A percentile compares a stretch with the other conserved stretches of the same genome.
Conservation (phyloP, 1,140 invertebrate genomes). For the Dreissena polymorpha region DNA sequence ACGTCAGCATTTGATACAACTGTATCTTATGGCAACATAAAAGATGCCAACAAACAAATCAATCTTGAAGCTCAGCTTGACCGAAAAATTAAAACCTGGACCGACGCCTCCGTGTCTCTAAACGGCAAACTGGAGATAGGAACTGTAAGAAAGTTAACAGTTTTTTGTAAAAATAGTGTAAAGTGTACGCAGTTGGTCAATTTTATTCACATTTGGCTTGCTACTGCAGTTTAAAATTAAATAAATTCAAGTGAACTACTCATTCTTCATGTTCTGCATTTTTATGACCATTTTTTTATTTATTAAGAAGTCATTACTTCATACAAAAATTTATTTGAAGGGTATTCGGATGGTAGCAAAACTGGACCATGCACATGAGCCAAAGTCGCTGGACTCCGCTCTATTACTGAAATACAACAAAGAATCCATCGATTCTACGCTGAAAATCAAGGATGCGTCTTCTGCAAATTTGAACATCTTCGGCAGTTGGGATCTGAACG, state of each 20-base stretch:
- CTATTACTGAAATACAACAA: conserved; percentile 38
- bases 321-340: conserved; percentile 32
- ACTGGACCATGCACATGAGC: conserved; percentile 49
- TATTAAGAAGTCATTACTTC: too few species aligned
- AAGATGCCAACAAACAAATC: conserved; percentile 49
- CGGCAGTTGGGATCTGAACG: conserved; percentile 18
- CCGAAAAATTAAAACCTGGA: conserved; percentile 35
- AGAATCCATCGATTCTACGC: conserved; percentile 15
- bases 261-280: too few species aligned
- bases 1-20: conserved; percentile 46
- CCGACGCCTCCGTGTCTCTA: background rate
- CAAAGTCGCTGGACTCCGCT: conserved; percentile 48
- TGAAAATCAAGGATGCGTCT: conserved; percentile 38
- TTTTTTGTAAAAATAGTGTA: conserved; percentile 10
- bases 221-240: too few species aligned
- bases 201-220: too few species aligned
- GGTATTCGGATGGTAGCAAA: conserved; percentile 44
- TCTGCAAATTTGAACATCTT: conserved; percentile 38
- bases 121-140: conserved; percentile 16
- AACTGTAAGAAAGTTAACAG: conserved; percentile 1
- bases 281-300: too few species aligned
- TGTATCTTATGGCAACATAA: conserved; percentile 56
- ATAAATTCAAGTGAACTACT: too few species aligned
- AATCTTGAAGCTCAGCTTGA: conserved; percentile 21
- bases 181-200: background rate